These are phyloP conservation scores for Perizoma flavofasciatum DNA, from an alignment of 2,888 invertebrate genomes.

Conservation along the genomic window DNA sequence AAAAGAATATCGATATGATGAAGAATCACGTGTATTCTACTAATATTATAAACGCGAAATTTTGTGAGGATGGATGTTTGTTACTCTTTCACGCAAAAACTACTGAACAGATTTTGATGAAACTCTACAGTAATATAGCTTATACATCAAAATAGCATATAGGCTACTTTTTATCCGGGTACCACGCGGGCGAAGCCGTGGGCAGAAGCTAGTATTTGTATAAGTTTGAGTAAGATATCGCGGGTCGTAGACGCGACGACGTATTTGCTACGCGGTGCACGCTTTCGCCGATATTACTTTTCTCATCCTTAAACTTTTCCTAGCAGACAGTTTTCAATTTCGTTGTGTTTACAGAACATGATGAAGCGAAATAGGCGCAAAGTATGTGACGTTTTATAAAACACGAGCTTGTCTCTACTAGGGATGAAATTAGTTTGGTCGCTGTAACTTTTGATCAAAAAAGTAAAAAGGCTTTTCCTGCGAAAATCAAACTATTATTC, in stretches of 20 bases:
- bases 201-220: conserved; percentile 5
- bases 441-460: conserved; percentile 22
- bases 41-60: no score
- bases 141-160: no score
- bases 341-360: conserved; percentile 32
- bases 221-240: neutral
- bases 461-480: conserved; percentile 12
- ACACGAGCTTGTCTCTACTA: conserved; percentile 3
- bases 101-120: no score
- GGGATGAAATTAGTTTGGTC: conserved; percentile 6
- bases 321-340: conserved; percentile 40
- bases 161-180: no score
- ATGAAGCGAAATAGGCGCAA: conserved; percentile 23
- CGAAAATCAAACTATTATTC: neutral
- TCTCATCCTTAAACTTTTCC: conserved; percentile 51
- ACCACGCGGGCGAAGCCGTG: no score
- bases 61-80: no score
- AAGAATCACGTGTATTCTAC: no score
- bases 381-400: conserved; percentile 21
- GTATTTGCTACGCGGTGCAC: conserved; percentile 59
- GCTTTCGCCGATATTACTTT: conserved; percentile 61
- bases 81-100: no score
- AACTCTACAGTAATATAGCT: no score
- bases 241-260: conserved; percentile 44
- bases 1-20: no score